Evolutionary conservation across 2,888 invertebrate genomes (phyloP).

Genomic region (Dasysyrphus albostriatus): DNA sequence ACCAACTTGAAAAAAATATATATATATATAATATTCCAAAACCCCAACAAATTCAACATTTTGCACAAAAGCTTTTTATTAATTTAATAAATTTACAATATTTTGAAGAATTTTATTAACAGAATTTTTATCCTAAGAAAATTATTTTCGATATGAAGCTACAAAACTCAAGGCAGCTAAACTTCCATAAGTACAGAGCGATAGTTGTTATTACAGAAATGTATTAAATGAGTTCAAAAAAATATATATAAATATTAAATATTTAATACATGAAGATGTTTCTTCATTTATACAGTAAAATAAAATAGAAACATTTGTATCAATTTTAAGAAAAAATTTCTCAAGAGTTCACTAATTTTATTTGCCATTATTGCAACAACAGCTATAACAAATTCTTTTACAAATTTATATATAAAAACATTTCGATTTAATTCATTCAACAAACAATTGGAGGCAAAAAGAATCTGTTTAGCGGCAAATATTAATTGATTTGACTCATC

Average conservation of each 20-base stretch:
- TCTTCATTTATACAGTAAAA: slow-evolving; percentile 38
- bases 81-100: slow-evolving; percentile 48
- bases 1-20: not conserved
- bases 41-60: not conserved
- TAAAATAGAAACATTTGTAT: slow-evolving; percentile 42
- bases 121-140: slow-evolving; percentile 31
- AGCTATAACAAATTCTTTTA: slow-evolving; percentile 78
- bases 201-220: slow-evolving; percentile 64
- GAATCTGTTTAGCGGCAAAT: slow-evolving; percentile 77
- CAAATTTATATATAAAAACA: slow-evolving; percentile 77
- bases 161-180: slow-evolving; percentile 57
- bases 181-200: slow-evolving; percentile 56
- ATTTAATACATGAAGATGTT: slow-evolving; percentile 53
- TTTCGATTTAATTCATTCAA: slow-evolving; percentile 57
- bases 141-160: slow-evolving; percentile 19
- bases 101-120: slow-evolving; percentile 42
- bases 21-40: not conserved
- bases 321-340: slow-evolving; percentile 32
- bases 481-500: slow-evolving; percentile 10
- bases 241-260: slow-evolving; percentile 34
- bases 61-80: slow-evolving; percentile 35
- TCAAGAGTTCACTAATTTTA: slow-evolving; percentile 21
- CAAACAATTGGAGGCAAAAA: slow-evolving; percentile 75
- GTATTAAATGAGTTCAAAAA: slow-evolving; percentile 42
- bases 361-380: slow-evolving; percentile 49